Evolutionary conservation across 2,113 vertebrate species (phyloP), one percentile per base, ranked within the genome.

Genomic region (Diphyllodes magnificus): DNA sequence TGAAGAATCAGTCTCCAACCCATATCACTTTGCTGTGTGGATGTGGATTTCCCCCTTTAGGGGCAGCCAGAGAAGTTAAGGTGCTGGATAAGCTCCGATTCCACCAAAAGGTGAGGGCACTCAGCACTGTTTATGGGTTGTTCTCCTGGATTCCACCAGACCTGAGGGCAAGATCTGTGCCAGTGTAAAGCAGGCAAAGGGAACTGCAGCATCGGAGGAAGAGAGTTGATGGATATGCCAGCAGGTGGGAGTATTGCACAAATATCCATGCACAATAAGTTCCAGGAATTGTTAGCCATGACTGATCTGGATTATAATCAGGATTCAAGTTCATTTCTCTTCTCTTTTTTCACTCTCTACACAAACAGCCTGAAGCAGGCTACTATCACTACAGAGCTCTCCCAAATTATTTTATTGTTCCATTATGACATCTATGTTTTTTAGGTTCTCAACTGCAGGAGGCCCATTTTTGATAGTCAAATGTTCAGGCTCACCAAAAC

Each of bases 171-270:
- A 49, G 47, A 28, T 11, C 10, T 1, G 2, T 24, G 42, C 17
- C 24, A 27, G 40, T 4, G 33, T 22, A 11, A 30, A 65, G 59
- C 35, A 47, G 63, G 72, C n/a, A 59, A 42, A 66, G 63, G 73
- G 56, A 54, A 4, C 3, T 0, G 54, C 77, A 77, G 63, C 61
- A 13, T 8, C 39, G 2, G 15, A 86, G 80, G 49, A 77, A 19
- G 49, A 45, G 51, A 84, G 56, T 31, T 59, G 60, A 17, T 31
- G 53, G 42, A 45, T 54, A 13, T 23, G 75, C 92, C 85, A 73
- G 82, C 82, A 80, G 90, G 59, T 75, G 95, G 94, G 71, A 89
- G 92, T 72, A 66, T 77, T 86, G 82, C 45, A 91, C 88, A 80
- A 65, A 54, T 25, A 50, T 73, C 50, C 56, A 51, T 39, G 70